phyloP scores from a whole-genome alignment of 2,113 vertebrate species.

The Thinocorus orbignyianus region DNA sequence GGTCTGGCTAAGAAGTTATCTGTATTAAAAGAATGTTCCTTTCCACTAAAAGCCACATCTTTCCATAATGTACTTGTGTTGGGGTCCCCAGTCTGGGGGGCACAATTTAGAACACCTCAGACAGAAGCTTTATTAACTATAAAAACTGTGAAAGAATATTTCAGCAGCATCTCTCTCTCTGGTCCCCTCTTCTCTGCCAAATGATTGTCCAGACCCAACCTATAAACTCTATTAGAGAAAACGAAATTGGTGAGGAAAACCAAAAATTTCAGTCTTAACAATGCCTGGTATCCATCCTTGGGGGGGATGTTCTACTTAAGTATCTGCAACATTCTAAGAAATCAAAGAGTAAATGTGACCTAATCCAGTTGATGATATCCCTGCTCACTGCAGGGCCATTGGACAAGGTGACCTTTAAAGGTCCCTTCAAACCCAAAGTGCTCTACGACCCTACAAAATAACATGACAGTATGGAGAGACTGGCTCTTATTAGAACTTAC shows the following conservation, averaged over 20 bases:
- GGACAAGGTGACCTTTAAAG: background rate
- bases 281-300: background rate
- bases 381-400: background rate
- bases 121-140: background rate
- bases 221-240: background rate
- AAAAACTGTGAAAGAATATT: background rate
- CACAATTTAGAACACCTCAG: background rate
- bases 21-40: background rate
- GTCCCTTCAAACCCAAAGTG: background rate
- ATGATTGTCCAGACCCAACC: background rate
- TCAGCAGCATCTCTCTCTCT: background rate
- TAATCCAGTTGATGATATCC: background rate
- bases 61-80: background rate
- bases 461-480: background rate
- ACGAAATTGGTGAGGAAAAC: background rate
- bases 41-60: background rate
- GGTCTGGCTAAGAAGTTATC: background rate
- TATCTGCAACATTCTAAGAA: background rate
- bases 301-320: background rate
- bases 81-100: background rate
- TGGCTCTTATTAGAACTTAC: background rate
- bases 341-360: background rate
- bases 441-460: background rate
- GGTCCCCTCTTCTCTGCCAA: background rate
- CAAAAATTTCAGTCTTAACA: background rate